A percentile compares a stretch with the other conserved stretches of the same genome.
phyloP scores from a whole-genome alignment of 2,888 invertebrate genomes.

The Poecilobothrus nobilitatus region DNA sequence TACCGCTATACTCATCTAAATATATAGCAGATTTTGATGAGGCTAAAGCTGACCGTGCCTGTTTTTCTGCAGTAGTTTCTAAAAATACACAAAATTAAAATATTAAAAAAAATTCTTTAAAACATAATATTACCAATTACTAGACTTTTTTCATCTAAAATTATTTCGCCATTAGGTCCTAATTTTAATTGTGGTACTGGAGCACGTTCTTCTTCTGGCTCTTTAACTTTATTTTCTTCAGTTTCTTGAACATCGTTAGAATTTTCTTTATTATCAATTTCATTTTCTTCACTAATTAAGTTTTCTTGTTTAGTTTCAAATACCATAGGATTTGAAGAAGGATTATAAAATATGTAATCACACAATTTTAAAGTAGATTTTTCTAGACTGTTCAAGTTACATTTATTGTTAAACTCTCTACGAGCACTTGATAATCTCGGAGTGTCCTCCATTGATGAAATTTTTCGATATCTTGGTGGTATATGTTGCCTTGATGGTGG shows the following conservation, averaged over 20 bases:
- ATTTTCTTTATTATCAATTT: background rate
- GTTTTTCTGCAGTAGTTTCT: slow-evolving; percentile 59
- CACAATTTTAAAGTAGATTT: slow-evolving; percentile 75
- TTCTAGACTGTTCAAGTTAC: slow-evolving; percentile 49
- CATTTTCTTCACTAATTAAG: background rate
- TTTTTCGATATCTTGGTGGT: slow-evolving; percentile 14
- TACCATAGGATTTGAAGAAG: slow-evolving; percentile 66
- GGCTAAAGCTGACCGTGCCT: slow-evolving; percentile 54
- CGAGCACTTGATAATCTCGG: slow-evolving; percentile 49
- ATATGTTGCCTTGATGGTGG: slow-evolving; percentile 5
- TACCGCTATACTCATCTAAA: slow-evolving; percentile 50
- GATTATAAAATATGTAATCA: slow-evolving; percentile 88
- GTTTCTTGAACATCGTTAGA: slow-evolving; percentile 13
- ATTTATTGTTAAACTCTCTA: slow-evolving; percentile 47
- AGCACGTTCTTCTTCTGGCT: slow-evolving; percentile 27
- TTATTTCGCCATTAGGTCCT: slow-evolving; percentile 74
- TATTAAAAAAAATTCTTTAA: too few relatives aligned
- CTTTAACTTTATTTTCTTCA: slow-evolving; percentile 23
- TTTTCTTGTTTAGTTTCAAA: slow-evolving; percentile 20
- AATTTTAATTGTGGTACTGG: slow-evolving; percentile 79
- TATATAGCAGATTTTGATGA: slow-evolving; percentile 56
- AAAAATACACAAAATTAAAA: slow-evolving; percentile 32
- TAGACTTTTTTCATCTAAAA: slow-evolving; percentile 77
- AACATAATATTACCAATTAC: slow-evolving; percentile 41
- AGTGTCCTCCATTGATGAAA: slow-evolving; percentile 41